Evolutionary conservation across 37 sponge, comb jelly and placozoan species (phyloP).

Genomic region (Cliona cf. orientalis): DNA sequence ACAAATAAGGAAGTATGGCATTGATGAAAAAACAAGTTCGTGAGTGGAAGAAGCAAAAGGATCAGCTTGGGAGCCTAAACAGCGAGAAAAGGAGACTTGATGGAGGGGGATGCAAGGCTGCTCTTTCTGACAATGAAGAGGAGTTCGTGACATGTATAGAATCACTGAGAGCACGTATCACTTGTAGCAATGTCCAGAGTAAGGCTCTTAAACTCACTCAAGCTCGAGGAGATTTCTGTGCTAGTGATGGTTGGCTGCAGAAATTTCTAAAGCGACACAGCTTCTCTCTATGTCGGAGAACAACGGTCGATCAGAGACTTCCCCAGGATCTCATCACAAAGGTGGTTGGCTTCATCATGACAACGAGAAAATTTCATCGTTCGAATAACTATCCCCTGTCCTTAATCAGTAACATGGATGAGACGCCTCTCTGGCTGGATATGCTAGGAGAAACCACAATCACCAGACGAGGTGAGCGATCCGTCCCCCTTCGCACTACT

Average conservation of each 20-base stretch:
- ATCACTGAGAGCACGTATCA: not conserved
- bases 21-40: not conserved
- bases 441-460: slow-evolving; percentile 69
- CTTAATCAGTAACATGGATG: slow-evolving; percentile 50
- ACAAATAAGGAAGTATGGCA: not conserved
- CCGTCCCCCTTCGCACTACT: slow-evolving; percentile 55
- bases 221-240: too few species aligned
- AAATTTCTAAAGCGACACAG: not conserved
- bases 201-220: not conserved
- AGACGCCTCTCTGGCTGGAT: slow-evolving; percentile 72
- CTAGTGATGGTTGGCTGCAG: too few species aligned
- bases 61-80: not conserved
- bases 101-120: slow-evolving; percentile 3
- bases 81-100: not conserved
- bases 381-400: not conserved
- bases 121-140: not conserved
- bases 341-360: not conserved
- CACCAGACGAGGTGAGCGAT: slow-evolving; percentile 33
- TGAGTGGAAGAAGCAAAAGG: not conserved
- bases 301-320: not conserved
- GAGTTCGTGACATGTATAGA: not conserved
- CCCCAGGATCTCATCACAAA: not conserved
- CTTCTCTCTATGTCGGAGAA: not conserved
- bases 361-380: too few species aligned
- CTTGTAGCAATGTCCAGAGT: not conserved